Base-by-base conservation (phyloP, 2,797 vertebrate species). In the Pangasius djambal region DNA sequence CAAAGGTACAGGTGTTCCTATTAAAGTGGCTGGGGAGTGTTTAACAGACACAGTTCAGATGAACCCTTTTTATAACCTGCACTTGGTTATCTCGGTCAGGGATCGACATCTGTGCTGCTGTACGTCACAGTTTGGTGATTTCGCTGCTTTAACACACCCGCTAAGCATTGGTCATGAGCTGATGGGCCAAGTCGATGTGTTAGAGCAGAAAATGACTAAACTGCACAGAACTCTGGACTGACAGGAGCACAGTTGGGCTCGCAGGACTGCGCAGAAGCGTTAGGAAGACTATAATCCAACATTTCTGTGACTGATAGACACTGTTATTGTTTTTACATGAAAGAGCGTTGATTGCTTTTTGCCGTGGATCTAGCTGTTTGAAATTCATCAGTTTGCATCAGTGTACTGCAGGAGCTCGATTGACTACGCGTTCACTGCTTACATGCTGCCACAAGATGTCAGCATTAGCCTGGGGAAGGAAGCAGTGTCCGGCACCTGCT, bases 391-490 rank as follows among this genome's bases (percentile, higher is more conserved):
- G 12, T 61, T 40, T 44, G 81, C 79, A 59, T 37, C 20, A 1
- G n/a, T 22, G 52, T 40, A n/a, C 20, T 44, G 34, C 28, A 40
- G 34, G 6, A 44, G 40, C 86, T 63, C 0, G 6, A 37, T 4
- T 50, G 20, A 34, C 55, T 82, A 86, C 67, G 65, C 34, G 57
- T 67, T 83, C 34, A 61, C 52, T 89, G 70, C 78, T 31, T 88
- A 63, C 57, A 37, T 61, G 22, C 89, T 85, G 86, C 91, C 92
- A 92, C 91, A 89, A 89, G 92, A 89, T 91, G 93, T 91, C 93
- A 91, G 90, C 78, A 90, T 91, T 91, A 86, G 87, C 92, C 89
- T 91, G 61, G 85, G 69, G 85, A 85, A 57, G 61, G 16, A 86
- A 74, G 70, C 8, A 50, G 83, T 70, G 88, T 40, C 52, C 78